Evolutionary conservation across 2,888 invertebrate species (phyloP).

Genomic region (Tipula confusa): DNA sequence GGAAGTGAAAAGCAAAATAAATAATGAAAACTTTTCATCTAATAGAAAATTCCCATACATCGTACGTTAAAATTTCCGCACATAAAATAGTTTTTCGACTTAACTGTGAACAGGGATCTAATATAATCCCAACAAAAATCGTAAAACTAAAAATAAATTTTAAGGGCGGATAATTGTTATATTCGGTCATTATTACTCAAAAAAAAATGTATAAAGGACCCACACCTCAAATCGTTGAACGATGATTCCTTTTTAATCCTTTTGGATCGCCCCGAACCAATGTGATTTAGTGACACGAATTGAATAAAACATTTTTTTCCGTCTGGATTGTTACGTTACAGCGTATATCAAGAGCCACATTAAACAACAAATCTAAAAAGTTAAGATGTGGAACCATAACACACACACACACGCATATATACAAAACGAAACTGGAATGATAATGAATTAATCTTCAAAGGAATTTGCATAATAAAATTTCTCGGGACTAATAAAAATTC

Average conservation of each 20-base stretch:
- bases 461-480: constrained; percentile 15
- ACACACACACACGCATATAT: no score
- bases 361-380: neutral
- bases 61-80: neutral
- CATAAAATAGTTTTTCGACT: neutral
- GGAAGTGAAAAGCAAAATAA: neutral
- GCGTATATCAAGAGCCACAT: neutral
- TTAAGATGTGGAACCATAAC: neutral
- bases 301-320: neutral
- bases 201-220: neutral
- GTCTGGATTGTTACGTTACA: neutral
- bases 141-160: neutral
- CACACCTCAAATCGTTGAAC: neutral
- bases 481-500: constrained; percentile 25
- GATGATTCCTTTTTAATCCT: no score
- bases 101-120: neutral
- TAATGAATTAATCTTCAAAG: constrained; percentile 3
- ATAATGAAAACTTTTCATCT: neutral
- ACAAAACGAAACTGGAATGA: neutral
- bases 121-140: neutral
- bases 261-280: no score
- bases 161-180: neutral
- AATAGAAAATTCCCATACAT: neutral
- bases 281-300: neutral
- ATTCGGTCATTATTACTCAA: neutral